Percentiles rank a stretch among this genome's conserved stretches.
Conservation (phyloP, 2,888 invertebrate genomes). For the Drepana falcataria region DNA sequence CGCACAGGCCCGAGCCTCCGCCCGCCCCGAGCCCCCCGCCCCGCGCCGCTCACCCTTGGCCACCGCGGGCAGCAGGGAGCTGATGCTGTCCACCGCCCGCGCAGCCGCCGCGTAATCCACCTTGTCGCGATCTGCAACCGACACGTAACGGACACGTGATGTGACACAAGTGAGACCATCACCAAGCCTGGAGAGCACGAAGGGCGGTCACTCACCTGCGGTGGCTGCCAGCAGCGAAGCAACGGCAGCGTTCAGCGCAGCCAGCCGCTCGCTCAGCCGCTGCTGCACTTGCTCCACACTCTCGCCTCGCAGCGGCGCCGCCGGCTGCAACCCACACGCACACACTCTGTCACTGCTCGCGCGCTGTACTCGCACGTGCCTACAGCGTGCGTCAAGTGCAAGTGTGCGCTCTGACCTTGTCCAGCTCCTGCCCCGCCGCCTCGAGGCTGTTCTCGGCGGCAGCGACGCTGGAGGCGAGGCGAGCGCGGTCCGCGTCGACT, state of each 20-base stretch:
- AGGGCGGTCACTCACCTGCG: conserved; percentile 13
- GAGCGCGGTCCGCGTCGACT: conserved; percentile 1
- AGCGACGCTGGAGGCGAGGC: conserved; percentile 13
- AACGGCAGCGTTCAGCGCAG: conserved; percentile 30
- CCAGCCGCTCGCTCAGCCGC: conserved; percentile 17
- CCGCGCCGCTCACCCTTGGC: conserved; percentile 34
- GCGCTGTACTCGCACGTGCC: background rate
- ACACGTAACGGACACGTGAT: background rate
- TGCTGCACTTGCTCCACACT: conserved; percentile 12
- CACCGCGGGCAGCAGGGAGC: conserved; percentile 42
- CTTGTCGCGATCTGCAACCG: conserved; percentile 32
- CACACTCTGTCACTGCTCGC: too few relatives aligned
- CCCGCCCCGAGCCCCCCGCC: background rate
- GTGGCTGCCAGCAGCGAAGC: conserved; percentile 28
- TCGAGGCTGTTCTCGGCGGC: conserved; percentile 11
- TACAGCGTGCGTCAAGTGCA: background rate
- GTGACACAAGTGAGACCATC: background rate
- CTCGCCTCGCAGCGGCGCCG: conserved; percentile 10
- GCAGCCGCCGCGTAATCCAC: conserved; percentile 43
- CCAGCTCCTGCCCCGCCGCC: conserved; percentile 12
- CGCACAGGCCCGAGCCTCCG: background rate
- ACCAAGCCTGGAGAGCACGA: background rate
- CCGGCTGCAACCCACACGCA: conserved; percentile 7
- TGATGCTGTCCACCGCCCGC: conserved; percentile 33
- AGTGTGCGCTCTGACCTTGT: conserved; percentile 9